A percentile compares a stretch with the other conserved stretches of the same genome.
These are phyloP conservation scores for Mobula hypostoma DNA, from an alignment of 2,113 vertebrate species.

Conservation along the genomic window DNA sequence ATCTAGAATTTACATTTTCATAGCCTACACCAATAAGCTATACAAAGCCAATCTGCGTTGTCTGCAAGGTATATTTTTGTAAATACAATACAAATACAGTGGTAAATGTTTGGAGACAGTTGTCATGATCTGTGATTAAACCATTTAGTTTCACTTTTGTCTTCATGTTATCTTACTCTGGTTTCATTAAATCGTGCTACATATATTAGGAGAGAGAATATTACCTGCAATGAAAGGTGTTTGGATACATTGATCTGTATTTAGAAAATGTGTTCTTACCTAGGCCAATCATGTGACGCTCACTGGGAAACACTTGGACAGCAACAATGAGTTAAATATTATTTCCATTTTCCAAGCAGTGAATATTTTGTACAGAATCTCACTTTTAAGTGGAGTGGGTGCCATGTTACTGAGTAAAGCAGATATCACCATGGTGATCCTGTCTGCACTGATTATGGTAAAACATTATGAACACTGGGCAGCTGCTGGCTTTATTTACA, in stretches of 20 bases:
- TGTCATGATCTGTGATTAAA: neutral
- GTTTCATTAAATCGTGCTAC: neutral
- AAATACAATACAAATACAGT: neutral
- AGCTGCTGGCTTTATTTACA: slow-evolving; percentile 52
- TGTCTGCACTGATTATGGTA: slow-evolving; percentile 42
- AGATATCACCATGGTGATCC: slow-evolving; percentile 41
- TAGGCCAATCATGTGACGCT: neutral
- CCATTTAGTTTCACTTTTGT: neutral
- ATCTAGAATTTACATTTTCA: neutral
- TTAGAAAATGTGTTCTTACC: neutral
- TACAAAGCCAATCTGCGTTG: neutral
- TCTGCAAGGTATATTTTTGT: neutral
- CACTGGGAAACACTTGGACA: neutral
- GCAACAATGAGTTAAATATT: neutral
- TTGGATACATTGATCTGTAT: neutral
- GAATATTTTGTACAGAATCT: neutral
- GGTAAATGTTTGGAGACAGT: neutral
- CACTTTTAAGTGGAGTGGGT: neutral
- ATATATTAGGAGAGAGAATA: neutral
- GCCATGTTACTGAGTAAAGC: slow-evolving; percentile 8
- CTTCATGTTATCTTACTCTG: neutral
- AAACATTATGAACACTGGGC: slow-evolving; percentile 45
- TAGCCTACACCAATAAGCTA: neutral
- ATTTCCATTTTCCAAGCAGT: neutral
- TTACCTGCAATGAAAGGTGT: neutral